Evolutionary conservation across 2,797 vertebrate genomes (phyloP).

Genomic region (Phylloscopus collybita): DNA sequence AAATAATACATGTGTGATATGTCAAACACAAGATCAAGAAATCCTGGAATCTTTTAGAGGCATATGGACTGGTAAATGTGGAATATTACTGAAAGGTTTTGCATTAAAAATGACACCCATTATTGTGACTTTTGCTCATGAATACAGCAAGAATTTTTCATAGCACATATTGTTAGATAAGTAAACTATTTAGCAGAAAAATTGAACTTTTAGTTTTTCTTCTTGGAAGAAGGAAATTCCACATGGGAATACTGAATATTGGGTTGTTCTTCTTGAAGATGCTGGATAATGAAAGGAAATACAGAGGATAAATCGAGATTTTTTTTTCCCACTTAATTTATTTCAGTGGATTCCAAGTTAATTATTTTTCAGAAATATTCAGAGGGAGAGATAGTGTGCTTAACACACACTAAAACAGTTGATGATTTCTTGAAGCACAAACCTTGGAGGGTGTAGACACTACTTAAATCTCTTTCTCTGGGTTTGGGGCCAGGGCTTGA

Average conservation of each 20-base stretch:
- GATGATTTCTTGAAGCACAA: not conserved
- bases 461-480: not conserved
- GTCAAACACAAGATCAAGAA: not conserved
- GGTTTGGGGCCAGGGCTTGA: not conserved
- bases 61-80: not conserved
- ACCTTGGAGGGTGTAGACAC: not conserved
- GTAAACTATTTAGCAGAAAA: not conserved
- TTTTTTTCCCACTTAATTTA: not conserved
- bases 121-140: not conserved
- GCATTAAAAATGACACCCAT: not conserved
- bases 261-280: not conserved
- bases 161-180: not conserved
- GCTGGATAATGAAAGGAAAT: not conserved
- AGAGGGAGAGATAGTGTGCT: not conserved
- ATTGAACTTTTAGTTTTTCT: not conserved
- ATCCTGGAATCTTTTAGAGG: not conserved
- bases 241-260: not conserved
- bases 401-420: not conserved
- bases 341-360: not conserved
- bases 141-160: not conserved
- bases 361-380: not conserved
- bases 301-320: not conserved
- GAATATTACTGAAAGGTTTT: not conserved
- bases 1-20: not conserved
- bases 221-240: not conserved